A percentile compares a stretch with the other conserved stretches of the same genome.
Evolutionary conservation across 1,140 invertebrate species (phyloP).

Genomic region (Lepidurus arcticus): DNA sequence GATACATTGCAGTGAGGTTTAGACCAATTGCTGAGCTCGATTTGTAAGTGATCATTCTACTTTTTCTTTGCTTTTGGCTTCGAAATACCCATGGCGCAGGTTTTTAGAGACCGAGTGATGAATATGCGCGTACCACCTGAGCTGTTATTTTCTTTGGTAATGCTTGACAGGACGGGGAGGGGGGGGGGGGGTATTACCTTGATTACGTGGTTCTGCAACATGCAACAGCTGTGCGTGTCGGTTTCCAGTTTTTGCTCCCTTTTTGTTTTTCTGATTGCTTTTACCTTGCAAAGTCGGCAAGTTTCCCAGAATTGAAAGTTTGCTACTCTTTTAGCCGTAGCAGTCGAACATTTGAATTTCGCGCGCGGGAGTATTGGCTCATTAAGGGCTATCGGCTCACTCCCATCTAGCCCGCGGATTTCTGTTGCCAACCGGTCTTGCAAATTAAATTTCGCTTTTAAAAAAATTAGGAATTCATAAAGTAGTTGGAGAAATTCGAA

Average conservation of each 20-base stretch:
- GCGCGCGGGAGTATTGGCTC: too few relatives aligned
- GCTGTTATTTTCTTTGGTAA: constrained; percentile 22
- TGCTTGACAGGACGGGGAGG: background rate
- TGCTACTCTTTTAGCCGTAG: too few relatives aligned
- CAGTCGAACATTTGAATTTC: too few relatives aligned
- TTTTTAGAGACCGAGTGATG: constrained; percentile 11
- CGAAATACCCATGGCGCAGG: background rate
- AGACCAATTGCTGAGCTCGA: background rate
- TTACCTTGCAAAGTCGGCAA: background rate
- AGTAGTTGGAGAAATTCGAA: too few relatives aligned
- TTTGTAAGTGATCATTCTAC: background rate
- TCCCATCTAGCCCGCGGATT: too few relatives aligned
- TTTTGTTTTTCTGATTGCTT: background rate
- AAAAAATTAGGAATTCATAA: too few relatives aligned
- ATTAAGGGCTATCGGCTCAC: too few relatives aligned
- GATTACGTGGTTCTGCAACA: constrained; percentile 14
- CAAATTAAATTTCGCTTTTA: too few relatives aligned
- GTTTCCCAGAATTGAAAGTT: background rate
- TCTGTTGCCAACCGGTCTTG: too few relatives aligned
- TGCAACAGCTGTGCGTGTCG: constrained; percentile 7
- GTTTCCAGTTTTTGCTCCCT: background rate
- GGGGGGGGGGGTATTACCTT: background rate
- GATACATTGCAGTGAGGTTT: constrained; percentile 1
- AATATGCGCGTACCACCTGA: constrained; percentile 10
- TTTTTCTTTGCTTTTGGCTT: background rate